phyloP scores from a whole-genome alignment of 2,797 vertebrate genomes.

The Ara ararauna region DNA sequence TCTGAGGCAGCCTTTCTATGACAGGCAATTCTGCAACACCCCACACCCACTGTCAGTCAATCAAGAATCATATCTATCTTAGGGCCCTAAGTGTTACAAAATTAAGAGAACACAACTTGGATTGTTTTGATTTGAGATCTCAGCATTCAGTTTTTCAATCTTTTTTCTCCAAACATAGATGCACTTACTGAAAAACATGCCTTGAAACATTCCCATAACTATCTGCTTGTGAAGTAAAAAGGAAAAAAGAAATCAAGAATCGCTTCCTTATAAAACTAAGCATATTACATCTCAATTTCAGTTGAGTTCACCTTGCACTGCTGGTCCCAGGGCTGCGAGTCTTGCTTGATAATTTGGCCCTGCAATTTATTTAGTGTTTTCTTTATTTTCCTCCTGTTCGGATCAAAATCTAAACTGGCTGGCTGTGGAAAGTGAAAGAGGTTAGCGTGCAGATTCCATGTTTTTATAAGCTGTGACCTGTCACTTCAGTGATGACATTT shows the following conservation, averaged over 20 bases:
- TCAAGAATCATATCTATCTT: background rate
- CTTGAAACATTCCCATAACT: background rate
- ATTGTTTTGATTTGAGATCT: background rate
- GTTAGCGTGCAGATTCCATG: background rate
- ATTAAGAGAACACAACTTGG: background rate
- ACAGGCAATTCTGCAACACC: background rate
- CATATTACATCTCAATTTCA: background rate
- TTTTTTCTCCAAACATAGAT: background rate
- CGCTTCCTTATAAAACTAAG: background rate
- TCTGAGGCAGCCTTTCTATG: background rate
- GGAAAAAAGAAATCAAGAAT: background rate
- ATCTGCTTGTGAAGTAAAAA: background rate
- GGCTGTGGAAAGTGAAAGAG: background rate
- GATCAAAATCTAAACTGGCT: background rate
- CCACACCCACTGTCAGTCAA: background rate
- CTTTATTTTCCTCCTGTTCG: background rate
- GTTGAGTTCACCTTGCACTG: background rate
- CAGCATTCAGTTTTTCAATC: background rate
- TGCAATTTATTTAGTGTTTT: background rate
- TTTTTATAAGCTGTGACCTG: background rate
- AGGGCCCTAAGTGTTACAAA: background rate
- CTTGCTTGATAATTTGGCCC: background rate
- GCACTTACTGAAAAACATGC: background rate
- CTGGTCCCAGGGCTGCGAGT: background rate
- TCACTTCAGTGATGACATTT: background rate